phyloP scores from a whole-genome alignment of 1,140 invertebrate genomes.

The Vanessa atalanta region DNA sequence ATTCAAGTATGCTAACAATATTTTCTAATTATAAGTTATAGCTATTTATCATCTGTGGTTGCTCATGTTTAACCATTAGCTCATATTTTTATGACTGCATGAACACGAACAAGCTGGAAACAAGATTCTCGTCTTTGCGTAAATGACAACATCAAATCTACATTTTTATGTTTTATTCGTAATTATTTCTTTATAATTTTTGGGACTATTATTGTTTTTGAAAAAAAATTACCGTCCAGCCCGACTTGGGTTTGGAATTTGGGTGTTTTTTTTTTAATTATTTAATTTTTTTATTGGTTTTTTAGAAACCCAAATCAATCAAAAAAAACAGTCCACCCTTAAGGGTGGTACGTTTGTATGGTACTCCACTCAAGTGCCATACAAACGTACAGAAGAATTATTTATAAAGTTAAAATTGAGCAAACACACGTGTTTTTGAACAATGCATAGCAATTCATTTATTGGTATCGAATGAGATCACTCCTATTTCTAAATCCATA shows the following conservation, averaged over 20 bases:
- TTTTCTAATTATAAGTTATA: slow-evolving; percentile 17
- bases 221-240: too few species aligned
- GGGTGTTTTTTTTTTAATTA: too few species aligned
- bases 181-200: neutral
- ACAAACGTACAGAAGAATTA: too few species aligned
- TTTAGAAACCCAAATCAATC: too few species aligned
- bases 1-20: slow-evolving; percentile 17
- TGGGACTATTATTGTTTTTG: neutral
- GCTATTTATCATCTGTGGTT: slow-evolving; percentile 24
- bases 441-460: slow-evolving; percentile 18
- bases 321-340: too few species aligned
- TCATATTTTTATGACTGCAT: slow-evolving; percentile 28
- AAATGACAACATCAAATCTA: slow-evolving; percentile 21
- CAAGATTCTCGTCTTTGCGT: slow-evolving; percentile 23
- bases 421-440: neutral
- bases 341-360: too few species aligned
- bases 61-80: slow-evolving; percentile 30
- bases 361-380: too few species aligned
- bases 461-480: slow-evolving; percentile 42
- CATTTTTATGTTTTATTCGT: neutral
- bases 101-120: slow-evolving; percentile 27
- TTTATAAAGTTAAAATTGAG: neutral
- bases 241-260: too few species aligned
- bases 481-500: slow-evolving; percentile 36
- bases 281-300: too few species aligned